Evolutionary conservation across 2,113 vertebrate species (phyloP).

Genomic region (Syrrhaptes paradoxus): DNA sequence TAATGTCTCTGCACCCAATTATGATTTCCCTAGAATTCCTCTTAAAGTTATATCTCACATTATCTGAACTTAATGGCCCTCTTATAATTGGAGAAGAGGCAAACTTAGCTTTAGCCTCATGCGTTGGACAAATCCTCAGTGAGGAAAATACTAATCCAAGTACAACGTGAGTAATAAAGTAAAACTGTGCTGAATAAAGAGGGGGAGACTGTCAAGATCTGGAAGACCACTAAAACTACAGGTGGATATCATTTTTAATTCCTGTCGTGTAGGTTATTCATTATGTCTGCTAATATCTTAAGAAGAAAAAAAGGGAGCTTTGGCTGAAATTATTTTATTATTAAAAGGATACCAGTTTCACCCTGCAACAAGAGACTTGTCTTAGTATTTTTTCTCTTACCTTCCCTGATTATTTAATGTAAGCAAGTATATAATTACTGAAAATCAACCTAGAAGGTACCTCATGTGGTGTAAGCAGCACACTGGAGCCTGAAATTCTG

Average conservation of each 20-base stretch:
- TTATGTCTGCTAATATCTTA: not conserved
- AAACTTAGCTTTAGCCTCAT: not conserved
- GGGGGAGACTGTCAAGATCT: not conserved
- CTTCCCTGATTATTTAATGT: not conserved
- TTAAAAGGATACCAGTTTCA: not conserved
- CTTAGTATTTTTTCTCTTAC: not conserved
- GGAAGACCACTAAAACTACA: not conserved
- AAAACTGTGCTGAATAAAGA: not conserved
- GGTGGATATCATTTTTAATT: not conserved
- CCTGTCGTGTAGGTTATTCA: not conserved
- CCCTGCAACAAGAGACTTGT: not conserved
- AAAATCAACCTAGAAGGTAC: not conserved
- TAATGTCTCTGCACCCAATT: slow-evolving; percentile 55
- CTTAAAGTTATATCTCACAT: slow-evolving; percentile 39
- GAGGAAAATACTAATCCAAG: not conserved
- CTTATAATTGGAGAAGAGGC: slow-evolving; percentile 40
- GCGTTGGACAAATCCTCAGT: not conserved
- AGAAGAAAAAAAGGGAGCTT: not conserved
- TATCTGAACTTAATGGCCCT: slow-evolving; percentile 47
- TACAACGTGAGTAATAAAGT: not conserved
- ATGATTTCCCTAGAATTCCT: slow-evolving; percentile 46
- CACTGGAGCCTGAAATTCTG: not conserved
- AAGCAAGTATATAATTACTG: not conserved
- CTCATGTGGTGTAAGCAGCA: not conserved
- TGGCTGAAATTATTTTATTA: not conserved